Conservation (phyloP, 1,140 invertebrate species). For the Zaprionus capensis region DNA sequence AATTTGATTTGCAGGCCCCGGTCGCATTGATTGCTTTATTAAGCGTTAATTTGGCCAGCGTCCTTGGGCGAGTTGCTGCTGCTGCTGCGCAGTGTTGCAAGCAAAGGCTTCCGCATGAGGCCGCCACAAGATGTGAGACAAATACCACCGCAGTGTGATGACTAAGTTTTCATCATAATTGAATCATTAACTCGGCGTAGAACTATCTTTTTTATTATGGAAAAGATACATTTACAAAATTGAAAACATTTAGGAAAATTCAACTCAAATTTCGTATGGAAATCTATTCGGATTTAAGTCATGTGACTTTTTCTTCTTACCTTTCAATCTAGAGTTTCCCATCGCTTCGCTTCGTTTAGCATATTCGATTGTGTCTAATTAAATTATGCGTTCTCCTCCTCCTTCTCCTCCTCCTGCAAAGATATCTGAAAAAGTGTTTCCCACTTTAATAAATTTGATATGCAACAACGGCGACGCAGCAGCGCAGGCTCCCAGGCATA, state of each 20-base stretch:
- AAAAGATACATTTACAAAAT: not conserved
- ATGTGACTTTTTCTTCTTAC: not conserved
- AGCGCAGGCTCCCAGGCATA: slow-evolving; percentile 70
- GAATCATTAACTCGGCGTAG: not conserved
- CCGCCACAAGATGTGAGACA: not conserved
- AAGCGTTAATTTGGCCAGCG: slow-evolving; percentile 69
- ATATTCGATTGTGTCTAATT: slow-evolving; percentile 50
- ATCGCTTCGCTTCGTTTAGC: slow-evolving; percentile 28
- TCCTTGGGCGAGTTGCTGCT: slow-evolving; percentile 55
- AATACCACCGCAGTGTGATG: not conserved
- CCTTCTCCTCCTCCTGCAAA: slow-evolving; percentile 25
- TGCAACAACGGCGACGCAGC: slow-evolving; percentile 28
- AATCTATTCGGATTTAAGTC: not conserved
- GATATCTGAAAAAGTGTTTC: slow-evolving; percentile 39
- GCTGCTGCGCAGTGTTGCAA: slow-evolving; percentile 36
- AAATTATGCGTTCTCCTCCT: slow-evolving; percentile 65
- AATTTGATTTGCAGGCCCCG: slow-evolving; percentile 76
- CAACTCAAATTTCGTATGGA: not conserved
- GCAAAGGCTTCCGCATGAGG: slow-evolving; percentile 56
- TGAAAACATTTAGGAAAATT: slow-evolving; percentile 1
- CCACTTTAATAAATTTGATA: slow-evolving; percentile 74
- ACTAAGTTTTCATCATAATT: slow-evolving; percentile 16
- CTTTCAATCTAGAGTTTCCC: slow-evolving; percentile 41
- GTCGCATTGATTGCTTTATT: slow-evolving; percentile 76
- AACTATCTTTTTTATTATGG: slow-evolving; percentile 14